Base-by-base conservation (phyloP, 2,888 invertebrate species). In the Sarcophaga caerulescens region DNA sequence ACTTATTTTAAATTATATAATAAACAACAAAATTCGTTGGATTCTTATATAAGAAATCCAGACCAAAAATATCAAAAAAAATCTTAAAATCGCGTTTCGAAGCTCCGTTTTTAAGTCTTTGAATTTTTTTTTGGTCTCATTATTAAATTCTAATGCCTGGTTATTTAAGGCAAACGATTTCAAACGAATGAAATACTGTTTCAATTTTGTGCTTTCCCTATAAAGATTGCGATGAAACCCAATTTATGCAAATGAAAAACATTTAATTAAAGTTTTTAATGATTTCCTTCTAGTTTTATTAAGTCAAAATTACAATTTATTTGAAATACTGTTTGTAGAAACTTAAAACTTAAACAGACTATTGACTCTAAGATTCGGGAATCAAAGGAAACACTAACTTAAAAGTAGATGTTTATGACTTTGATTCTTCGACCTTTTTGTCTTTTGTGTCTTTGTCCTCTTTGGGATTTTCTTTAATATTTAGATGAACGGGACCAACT, bases 401-500 rank as follows among this genome's bases (percentile, higher is more conserved):
- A 52, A 52, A 52, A 52, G 4, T 14, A 52, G 3, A 35, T 8
- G 10, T 47, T 77, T 80, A 80, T 62, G 76, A 84, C 63, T 57
- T 66, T 47, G 19, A 25, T 60, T 86, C 80, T 60, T 86, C 80
- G 21, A 23, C 5, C 45, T 84, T 83, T 35, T 79, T 70, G 11
- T 12, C 35, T 77, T 76, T 12, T 78, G 21, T 80, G 47, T 57
- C 74, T 81, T 45, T 74, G 12, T 68, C 75, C 44, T 69, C 52
- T 70, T 89, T 88, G 11, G 88, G 89, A 88, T 95, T 94, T 44
- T 84, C 76, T 85, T 91, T 92, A 3, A 92, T 88, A 74, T 89
- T 92, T 70, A 92, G 87, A 66, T 92, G 92, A 17, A 95, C 94
- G 0, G 95, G 95, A 3, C 95, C 95, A 0, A 95, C 95, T 63